Evolutionary conservation across 1,140 invertebrate species (phyloP).

Genomic region (Ditylenchus dipsaci): DNA sequence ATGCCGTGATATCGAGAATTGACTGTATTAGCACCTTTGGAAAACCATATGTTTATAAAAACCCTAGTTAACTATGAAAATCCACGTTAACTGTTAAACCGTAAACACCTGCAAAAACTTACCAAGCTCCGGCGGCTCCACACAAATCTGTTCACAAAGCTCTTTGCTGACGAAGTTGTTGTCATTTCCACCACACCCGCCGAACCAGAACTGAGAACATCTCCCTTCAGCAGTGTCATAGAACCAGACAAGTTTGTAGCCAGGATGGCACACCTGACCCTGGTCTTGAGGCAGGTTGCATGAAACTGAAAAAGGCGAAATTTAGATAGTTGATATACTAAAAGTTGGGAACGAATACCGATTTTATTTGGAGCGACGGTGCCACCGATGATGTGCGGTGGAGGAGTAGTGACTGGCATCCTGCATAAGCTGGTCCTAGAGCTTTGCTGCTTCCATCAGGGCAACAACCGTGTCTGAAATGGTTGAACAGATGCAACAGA

Average conservation of each 20-base stretch:
- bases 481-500: background rate
- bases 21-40: too few relatives aligned
- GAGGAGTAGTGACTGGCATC: constrained; percentile 54
- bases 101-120: background rate
- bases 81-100: too few relatives aligned
- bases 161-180: constrained; percentile 76
- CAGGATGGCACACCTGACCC: constrained; percentile 32
- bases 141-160: constrained; percentile 79
- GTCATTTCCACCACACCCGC: constrained; percentile 78
- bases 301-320: constrained; percentile 27
- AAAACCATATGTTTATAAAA: too few relatives aligned
- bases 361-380: constrained; percentile 54
- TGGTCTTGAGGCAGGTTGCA: constrained; percentile 43
- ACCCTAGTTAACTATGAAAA: too few relatives aligned
- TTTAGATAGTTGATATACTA: background rate
- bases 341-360: constrained; percentile 17
- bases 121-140: constrained; percentile 78
- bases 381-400: constrained; percentile 51
- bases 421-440: constrained; percentile 55
- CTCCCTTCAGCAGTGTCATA: constrained; percentile 73
- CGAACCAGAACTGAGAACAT: constrained; percentile 74
- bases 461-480: constrained; percentile 59
- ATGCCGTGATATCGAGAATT: too few relatives aligned
- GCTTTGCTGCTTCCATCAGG: constrained; percentile 59
- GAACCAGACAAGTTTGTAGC: constrained; percentile 69